Base-by-base conservation (phyloP, 2,797 vertebrate species). In the Holocentrus rufus region DNA sequence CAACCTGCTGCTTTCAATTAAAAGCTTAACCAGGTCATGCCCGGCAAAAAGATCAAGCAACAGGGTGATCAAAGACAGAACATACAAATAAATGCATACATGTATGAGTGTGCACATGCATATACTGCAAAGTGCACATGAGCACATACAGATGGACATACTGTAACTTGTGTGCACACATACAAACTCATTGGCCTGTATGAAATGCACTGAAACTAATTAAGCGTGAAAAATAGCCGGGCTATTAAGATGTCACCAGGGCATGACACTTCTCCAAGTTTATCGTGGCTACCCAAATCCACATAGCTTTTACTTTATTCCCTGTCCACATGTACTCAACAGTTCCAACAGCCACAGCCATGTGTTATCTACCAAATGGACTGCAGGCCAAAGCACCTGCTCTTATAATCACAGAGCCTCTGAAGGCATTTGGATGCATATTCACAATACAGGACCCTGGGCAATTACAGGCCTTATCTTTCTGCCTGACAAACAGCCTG, bases 381-480 rank as follows among this genome's bases (percentile, higher is more conserved):
- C 44, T 52, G 34, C 69, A 58, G 30, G 22, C 56, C 54, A 78
- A 71, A 66, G 62, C 76, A 75, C 69, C 80, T 76, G 61, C 65
- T 73, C 72, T 73, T 76, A 76, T 76, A 81, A 72, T 54, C 54
- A 76, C 60, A 20, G 27, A 72, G 59, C 27, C 31, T 77, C 85
- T 73, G 75, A 77, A 82, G 76, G 70, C 56, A 81, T 78, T 77
- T 74, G 65, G 84, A 79, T 84, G 80, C 63, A 86, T 83, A 84
- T 79, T 87, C 77, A 85, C 81, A 80, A 69, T 61, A 76, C 71
- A 77, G 65, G 72, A 82, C 79, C 74, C 69, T 56, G 31, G 67
- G 75, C 82, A 88, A 88, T 90, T 90, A 90, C 71, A 85, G 76
- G 74, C 69, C 80, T 91, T 87, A 88, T 89, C 84, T 87, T 87